phyloP scores from a whole-genome alignment of 2,113 vertebrate species.

The Speoplatyrhinus poulsoni region DNA sequence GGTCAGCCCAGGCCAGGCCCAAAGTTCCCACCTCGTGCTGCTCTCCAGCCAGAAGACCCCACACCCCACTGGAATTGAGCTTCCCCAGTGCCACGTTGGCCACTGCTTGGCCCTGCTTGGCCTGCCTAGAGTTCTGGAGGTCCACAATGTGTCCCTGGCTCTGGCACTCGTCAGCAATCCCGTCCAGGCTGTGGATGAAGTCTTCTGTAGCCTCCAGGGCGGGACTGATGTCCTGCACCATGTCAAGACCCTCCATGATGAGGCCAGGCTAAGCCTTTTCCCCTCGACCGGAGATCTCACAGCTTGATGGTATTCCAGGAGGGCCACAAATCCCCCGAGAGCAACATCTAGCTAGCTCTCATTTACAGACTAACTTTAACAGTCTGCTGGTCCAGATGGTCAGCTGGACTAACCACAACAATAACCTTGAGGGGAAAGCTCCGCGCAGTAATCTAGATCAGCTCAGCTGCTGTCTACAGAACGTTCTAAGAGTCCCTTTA shows the following conservation, averaged over 20 bases:
- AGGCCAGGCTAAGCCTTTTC: neutral
- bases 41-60: slow-evolving; percentile 85
- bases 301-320: slow-evolving; percentile 30
- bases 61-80: slow-evolving; percentile 78
- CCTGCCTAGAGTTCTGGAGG: slow-evolving; percentile 35
- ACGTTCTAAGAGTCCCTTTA: neutral
- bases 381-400: slow-evolving; percentile 27
- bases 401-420: too few species aligned
- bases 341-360: slow-evolving; percentile 3
- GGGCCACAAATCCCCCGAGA: slow-evolving; percentile 5
- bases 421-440: too few species aligned
- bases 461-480: neutral
- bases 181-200: slow-evolving; percentile 86
- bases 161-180: slow-evolving; percentile 75
- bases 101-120: slow-evolving; percentile 77
- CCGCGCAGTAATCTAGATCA: too few species aligned
- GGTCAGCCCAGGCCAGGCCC: slow-evolving; percentile 82
- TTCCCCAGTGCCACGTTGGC: slow-evolving; percentile 72
- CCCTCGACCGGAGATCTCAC: slow-evolving; percentile 18
- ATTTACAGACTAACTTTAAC: too few species aligned
- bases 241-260: slow-evolving; percentile 77
- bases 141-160: slow-evolving; percentile 37
- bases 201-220: slow-evolving; percentile 97
- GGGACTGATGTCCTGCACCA: slow-evolving; percentile 92
- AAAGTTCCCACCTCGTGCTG: slow-evolving; percentile 78